Evolutionary conservation across 2,113 vertebrate genomes (phyloP), one percentile per base, ranked within the genome.

Genomic region (Xyrauchen texanus): DNA sequence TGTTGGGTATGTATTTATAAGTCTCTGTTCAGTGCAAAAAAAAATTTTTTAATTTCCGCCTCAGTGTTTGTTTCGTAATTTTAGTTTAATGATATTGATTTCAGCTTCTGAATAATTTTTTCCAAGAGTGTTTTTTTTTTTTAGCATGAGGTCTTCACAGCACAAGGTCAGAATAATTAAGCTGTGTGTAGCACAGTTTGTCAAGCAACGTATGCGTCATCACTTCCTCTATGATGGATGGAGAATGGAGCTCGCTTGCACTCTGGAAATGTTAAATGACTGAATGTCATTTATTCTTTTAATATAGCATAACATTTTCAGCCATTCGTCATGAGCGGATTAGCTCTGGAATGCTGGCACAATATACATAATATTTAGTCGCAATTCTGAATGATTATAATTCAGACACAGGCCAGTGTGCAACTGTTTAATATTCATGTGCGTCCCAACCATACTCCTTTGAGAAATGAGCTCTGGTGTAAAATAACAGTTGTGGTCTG

Each of bases 371-470:
- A 74, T 11, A 70, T 80, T 72, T 72, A 65, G 60, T 73, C 74
- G 55, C 68, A 67, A 77, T 47, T 81, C 74, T 51, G 52, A 46
- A n/a, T 13, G 16, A 68, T 78, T 74, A 51, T 12, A 78, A 77
- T 68, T 78, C 44, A 68, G 44, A 51, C 62, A 80, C 65, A 53
- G 63, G 52, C 21, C 64, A 74, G 47, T 73, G 13, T 81, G 68
- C 21, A 63, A 12, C 80, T 67, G 55, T 81, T 77, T 57, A 52
- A 81, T 78, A 77, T 78, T 68, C 60, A 60, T 81, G 46, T 44
- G 52, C 16, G 21, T 78, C 75, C 69, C 52, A 60, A 51, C 21
- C 72, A 4, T 73, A 44, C 49, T 12, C 47, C 57, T 64, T 46
- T 34, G 15, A 71, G 61, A 68, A 76, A 72, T 34, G 21, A 34